Evolutionary conservation across 2,113 vertebrate genomes (phyloP), one percentile per base, ranked within the genome.

Genomic region (Spea bombifrons): DNA sequence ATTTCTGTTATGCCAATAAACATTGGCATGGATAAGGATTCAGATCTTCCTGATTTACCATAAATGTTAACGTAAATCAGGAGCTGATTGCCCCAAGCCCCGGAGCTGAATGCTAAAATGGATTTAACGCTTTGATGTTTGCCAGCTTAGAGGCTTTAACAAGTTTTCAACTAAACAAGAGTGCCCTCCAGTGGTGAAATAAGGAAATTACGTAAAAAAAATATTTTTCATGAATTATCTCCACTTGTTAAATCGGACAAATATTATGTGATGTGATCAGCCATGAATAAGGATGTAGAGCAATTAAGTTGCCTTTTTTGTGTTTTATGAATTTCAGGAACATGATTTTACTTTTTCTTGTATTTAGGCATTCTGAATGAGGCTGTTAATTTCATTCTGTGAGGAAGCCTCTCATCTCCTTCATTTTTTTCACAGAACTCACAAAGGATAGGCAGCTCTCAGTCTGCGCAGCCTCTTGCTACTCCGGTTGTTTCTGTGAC

Each of bases 401-500:
- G 30, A 30, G 30, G 30, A 30, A 52, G 74, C 65, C 44, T 7
- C 4, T 67, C 17, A 15, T n/a, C n/a, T 66, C 81, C n/a, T 52
- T 65, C 78, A 69, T 0, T 85, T 81, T 87, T 4, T 80, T 88
- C 88, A 8, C 91, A 98, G 96, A 97, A 95, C 71, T 90, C 94
- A 82, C 97, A 99, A 53, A 94, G 97, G 92, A 95, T 98, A 91
- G 95, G 89, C 89, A 96, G 93, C 83, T 97, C 96, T 84, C 96
- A 98, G 87, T 91, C 95, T 78, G 87, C 89, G 47, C 97, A 98
- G 84, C 86, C 94, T 15, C 94, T 99, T 68, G 95, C 95, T 83
- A 98, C 97, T 67, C 97, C 97, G 0, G 96, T 98, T 61, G 96
- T 99, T 85, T 99, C 97, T 2, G 95, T 98, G 88, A 96, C 96